Percentiles rank a stretch among this genome's conserved stretches.
Evolutionary conservation across 2,113 vertebrate species (phyloP).

Genomic region (Corythornis madagascariensis): DNA sequence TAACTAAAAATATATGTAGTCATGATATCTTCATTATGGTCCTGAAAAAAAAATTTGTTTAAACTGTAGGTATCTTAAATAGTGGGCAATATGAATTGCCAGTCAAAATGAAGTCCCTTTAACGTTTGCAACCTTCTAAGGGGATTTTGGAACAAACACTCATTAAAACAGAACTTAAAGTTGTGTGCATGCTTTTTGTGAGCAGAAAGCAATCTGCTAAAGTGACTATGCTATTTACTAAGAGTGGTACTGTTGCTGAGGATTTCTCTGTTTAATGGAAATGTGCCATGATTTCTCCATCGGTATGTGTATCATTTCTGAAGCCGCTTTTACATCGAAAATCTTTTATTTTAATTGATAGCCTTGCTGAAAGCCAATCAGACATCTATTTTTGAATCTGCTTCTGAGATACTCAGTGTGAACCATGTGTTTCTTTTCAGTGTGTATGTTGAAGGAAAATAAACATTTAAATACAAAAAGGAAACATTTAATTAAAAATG

Average conservation of each 20-base stretch:
- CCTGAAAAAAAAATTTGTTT: slow-evolving; percentile 89
- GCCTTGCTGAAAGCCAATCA: slow-evolving; percentile 94
- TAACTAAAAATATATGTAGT: slow-evolving; percentile 87
- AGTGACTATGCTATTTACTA: slow-evolving; percentile 77
- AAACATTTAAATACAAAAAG: slow-evolving; percentile 63
- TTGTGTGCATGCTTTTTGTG: slow-evolving; percentile 95
- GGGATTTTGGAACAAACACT: slow-evolving; percentile 87
- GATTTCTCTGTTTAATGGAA: slow-evolving; percentile 81
- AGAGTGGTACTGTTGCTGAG: slow-evolving; percentile 78
- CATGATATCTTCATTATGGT: slow-evolving; percentile 83
- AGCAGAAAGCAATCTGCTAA: slow-evolving; percentile 84
- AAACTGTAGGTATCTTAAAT: slow-evolving; percentile 94
- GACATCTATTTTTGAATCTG: slow-evolving; percentile 72
- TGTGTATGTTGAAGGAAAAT: slow-evolving; percentile 64
- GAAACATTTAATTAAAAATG: slow-evolving; percentile 59
- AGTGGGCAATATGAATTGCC: slow-evolving; percentile 93
- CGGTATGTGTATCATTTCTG: slow-evolving; percentile 82
- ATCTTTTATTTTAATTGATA: slow-evolving; percentile 80
- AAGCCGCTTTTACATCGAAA: slow-evolving; percentile 76
- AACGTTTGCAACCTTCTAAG: slow-evolving; percentile 93
- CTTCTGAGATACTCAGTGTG: slow-evolving; percentile 70
- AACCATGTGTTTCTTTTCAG: slow-evolving; percentile 75
- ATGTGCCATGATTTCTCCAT: slow-evolving; percentile 85
- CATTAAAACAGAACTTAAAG: slow-evolving; percentile 87
- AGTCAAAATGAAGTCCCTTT: slow-evolving; percentile 98